Evolutionary conservation across 2,797 vertebrate genomes (phyloP).

Genomic region (Dermochelys coriacea): DNA sequence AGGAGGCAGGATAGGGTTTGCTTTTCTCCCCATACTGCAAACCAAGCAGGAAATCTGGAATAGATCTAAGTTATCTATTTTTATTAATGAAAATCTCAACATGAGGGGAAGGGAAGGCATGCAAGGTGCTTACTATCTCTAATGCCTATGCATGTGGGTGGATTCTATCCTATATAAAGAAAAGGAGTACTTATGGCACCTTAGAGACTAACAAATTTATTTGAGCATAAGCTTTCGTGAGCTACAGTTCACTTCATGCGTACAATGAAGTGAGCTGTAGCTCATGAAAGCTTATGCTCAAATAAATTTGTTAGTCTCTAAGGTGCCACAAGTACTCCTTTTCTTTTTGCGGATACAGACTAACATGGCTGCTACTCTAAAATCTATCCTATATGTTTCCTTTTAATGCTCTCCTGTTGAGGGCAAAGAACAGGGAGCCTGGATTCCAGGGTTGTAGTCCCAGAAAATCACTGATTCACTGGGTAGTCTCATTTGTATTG

Average conservation of each 20-base stretch:
- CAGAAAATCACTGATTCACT: background rate
- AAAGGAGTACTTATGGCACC: no score
- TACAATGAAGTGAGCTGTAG: no score
- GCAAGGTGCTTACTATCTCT: background rate
- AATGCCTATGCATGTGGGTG: rapidly evolving
- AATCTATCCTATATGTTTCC: rapidly evolving
- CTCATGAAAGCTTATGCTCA: no score
- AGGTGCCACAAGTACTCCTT: no score
- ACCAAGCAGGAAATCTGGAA: background rate
- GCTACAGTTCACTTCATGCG: no score
- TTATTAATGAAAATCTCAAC: background rate
- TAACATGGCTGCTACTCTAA: no score
- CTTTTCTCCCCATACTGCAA: background rate
- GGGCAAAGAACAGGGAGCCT: background rate
- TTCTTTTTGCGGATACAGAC: no score
- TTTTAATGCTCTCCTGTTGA: background rate
- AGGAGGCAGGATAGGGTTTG: background rate
- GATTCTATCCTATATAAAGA: background rate
- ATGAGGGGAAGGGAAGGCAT: background rate
- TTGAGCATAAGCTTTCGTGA: no score
- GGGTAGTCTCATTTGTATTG: background rate
- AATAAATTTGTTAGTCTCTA: no score
- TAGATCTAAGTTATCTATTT: background rate
- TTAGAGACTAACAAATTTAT: no score
- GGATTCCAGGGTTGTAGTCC: background rate